Evolutionary conservation across 2,113 vertebrate genomes (phyloP).

Genomic region (Thalassarche chlororhynchos): DNA sequence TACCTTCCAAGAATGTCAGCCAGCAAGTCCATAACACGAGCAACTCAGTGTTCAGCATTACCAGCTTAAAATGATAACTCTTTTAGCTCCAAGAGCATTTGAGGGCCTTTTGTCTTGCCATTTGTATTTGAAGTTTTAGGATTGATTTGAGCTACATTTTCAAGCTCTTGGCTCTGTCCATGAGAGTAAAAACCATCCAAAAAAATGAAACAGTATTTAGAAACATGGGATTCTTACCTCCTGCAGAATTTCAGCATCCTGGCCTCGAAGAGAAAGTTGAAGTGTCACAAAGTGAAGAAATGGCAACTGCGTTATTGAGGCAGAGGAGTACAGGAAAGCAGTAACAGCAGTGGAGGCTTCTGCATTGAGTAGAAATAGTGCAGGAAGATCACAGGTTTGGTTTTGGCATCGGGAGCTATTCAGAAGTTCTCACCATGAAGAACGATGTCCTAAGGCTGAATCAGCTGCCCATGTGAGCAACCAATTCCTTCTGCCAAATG

Average conservation of each 20-base stretch:
- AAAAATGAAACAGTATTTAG: background rate
- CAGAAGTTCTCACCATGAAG: background rate
- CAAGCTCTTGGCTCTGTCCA: background rate
- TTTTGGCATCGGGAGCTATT: background rate
- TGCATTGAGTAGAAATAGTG: background rate
- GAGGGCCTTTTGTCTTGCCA: background rate
- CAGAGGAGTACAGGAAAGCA: background rate
- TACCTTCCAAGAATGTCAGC: background rate
- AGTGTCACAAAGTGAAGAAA: background rate
- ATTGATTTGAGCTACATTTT: background rate
- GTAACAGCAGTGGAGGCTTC: background rate
- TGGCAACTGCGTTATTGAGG: background rate
- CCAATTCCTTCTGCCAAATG: background rate
- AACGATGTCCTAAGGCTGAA: conserved; percentile 22
- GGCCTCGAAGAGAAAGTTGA: background rate
- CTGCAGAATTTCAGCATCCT: background rate
- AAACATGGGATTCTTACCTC: background rate
- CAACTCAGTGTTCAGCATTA: background rate
- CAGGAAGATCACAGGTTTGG: background rate
- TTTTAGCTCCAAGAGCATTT: background rate
- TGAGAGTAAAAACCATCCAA: background rate
- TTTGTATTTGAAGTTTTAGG: background rate
- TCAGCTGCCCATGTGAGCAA: background rate
- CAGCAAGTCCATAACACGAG: background rate
- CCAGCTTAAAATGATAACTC: background rate